Evolutionary conservation across 2,888 invertebrate species (phyloP).

Genomic region (Morinoia aosen): DNA sequence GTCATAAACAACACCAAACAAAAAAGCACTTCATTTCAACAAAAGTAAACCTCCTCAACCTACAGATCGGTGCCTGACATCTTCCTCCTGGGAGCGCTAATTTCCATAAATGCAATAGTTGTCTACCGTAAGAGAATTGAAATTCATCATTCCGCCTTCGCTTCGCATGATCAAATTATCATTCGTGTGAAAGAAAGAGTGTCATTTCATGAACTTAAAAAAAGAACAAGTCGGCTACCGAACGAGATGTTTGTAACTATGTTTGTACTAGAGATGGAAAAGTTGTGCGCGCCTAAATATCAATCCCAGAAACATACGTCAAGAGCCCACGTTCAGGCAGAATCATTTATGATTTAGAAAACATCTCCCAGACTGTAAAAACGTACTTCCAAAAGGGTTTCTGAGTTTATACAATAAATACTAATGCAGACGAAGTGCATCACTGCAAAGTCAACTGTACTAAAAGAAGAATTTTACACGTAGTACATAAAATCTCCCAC

Average conservation of each 20-base stretch:
- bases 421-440: neutral
- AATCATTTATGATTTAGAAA: neutral
- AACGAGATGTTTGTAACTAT: neutral
- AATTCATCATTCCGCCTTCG: too few species aligned
- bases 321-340: neutral
- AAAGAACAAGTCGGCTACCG: too few species aligned
- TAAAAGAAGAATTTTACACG: neutral
- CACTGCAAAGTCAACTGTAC: neutral
- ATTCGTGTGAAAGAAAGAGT: too few species aligned
- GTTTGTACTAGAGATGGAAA: neutral
- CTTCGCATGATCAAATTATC: too few species aligned
- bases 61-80: too few species aligned
- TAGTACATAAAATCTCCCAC: neutral
- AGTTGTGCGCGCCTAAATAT: neutral
- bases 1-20: too few species aligned
- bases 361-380: neutral
- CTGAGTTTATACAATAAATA: neutral
- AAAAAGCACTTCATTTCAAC: too few species aligned
- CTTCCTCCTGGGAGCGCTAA: too few species aligned
- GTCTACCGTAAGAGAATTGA: too few species aligned
- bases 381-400: neutral
- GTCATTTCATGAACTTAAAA: too few species aligned
- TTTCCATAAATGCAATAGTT: too few species aligned
- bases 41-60: too few species aligned
- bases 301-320: neutral